These are phyloP conservation scores for Cerceris ruficornis DNA, from an alignment of 2,888 invertebrate genomes.

Conservation along the genomic window DNA sequence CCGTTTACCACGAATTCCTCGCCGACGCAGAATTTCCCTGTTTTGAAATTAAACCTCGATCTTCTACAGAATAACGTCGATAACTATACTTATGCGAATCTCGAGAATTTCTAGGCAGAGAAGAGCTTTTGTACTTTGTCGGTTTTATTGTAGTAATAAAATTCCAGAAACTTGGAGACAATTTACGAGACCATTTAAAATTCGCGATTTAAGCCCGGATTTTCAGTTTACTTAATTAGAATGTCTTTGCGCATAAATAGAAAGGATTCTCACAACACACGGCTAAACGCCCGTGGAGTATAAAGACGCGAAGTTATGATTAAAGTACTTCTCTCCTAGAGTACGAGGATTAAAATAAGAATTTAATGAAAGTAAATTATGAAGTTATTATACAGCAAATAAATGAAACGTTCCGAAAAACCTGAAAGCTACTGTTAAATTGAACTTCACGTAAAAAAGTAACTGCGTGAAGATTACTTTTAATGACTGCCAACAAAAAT, in stretches of 20 bases:
- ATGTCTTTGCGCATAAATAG: conserved; percentile 9
- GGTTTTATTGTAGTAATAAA: too few species aligned
- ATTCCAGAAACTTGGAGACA: too few species aligned
- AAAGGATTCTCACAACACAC: conserved; percentile 5
- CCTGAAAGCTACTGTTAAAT: background rate
- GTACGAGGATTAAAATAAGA: background rate
- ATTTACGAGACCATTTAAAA: background rate
- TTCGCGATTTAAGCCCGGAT: conserved; percentile 21
- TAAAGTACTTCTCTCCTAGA: conserved; percentile 9
- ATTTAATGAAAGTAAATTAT: background rate
- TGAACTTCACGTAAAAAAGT: too few species aligned
- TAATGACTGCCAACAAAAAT: too few species aligned
- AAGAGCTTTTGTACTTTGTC: too few species aligned
- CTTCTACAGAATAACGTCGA: too few species aligned
- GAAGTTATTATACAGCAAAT: background rate
- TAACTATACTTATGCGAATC: background rate
- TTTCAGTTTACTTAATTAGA: conserved; percentile 39
- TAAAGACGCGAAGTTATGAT: too few species aligned
- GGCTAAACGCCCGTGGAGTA: too few species aligned
- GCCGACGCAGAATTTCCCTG: too few species aligned
- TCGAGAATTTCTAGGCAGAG: background rate
- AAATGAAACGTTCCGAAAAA: conserved; percentile 1
- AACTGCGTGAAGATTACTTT: too few species aligned
- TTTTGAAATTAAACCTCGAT: too few species aligned
- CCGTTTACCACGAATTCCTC: too few species aligned